phyloP scores from a whole-genome alignment of 2,888 invertebrate genomes.

The Xanthorhoe designata region DNA sequence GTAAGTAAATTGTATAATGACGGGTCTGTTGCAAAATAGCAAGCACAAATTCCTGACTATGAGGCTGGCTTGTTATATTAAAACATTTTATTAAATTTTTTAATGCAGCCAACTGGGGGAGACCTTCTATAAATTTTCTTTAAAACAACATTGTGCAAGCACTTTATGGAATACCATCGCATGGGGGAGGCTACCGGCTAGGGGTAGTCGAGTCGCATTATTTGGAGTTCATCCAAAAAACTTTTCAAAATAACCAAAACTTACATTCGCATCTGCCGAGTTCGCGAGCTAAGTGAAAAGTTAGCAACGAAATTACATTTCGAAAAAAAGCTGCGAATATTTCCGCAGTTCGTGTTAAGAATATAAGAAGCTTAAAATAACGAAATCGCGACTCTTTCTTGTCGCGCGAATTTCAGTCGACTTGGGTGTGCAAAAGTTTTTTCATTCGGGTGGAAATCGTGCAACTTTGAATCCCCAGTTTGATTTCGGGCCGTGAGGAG shows the following conservation, averaged over 20 bases:
- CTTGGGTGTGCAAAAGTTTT: conserved; percentile 60
- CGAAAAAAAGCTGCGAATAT: conserved; percentile 56
- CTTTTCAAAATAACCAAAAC: conserved; percentile 68
- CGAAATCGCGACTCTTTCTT: conserved; percentile 59
- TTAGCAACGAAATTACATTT: conserved; percentile 73
- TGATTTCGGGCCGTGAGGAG: conserved; percentile 56
- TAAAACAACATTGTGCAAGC: conserved; percentile 41
- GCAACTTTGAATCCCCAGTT: conserved; percentile 56
- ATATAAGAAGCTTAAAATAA: conserved; percentile 78
- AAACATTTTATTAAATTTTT: conserved; percentile 45
- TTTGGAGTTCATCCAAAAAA: conserved; percentile 74
- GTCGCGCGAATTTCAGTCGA: conserved; percentile 53
- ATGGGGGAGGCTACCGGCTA: conserved; percentile 38
- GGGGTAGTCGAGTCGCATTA: conserved; percentile 49
- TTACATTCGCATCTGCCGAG: conserved; percentile 63
- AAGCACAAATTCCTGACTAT: conserved; percentile 33
- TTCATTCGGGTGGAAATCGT: conserved; percentile 62
- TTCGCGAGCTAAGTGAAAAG: conserved; percentile 76
- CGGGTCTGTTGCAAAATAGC: conserved; percentile 22
- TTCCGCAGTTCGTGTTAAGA: conserved; percentile 65
- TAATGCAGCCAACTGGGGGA: conserved; percentile 42
- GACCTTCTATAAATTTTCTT: conserved; percentile 35
- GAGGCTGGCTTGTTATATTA: conserved; percentile 30
- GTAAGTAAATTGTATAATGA: neutral
- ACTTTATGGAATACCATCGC: conserved; percentile 47